Evolutionary conservation across 2,797 vertebrate species (phyloP).

Genomic region (Prionace glauca): DNA sequence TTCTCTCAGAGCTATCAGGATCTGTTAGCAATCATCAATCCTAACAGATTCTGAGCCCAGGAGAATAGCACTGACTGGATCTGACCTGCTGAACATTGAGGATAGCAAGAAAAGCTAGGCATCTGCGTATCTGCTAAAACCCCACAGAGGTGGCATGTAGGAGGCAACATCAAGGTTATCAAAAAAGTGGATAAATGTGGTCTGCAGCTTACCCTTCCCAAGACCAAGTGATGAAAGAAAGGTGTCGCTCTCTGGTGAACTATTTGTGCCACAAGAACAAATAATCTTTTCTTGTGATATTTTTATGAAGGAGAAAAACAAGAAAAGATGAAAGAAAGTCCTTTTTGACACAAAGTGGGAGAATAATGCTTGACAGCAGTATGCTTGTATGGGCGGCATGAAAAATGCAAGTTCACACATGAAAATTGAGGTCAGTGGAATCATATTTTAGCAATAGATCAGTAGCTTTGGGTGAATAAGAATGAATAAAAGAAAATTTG

Average conservation of each 20-base stretch:
- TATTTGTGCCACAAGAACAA: background rate
- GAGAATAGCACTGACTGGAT: background rate
- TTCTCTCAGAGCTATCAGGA: background rate
- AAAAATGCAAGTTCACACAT: no score
- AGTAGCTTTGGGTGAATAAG: no score
- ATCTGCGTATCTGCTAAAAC: background rate
- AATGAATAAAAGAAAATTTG: no score
- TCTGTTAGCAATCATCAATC: background rate
- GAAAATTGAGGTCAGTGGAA: no score
- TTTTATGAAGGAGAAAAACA: background rate
- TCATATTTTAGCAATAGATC: no score
- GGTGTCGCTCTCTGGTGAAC: background rate
- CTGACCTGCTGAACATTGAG: background rate
- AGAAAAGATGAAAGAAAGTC: background rate
- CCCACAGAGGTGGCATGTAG: background rate
- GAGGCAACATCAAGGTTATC: background rate
- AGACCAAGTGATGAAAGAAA: background rate
- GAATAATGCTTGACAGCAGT: background rate
- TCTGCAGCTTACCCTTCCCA: background rate
- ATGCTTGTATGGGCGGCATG: no score
- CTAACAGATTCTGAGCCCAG: background rate
- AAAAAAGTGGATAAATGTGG: background rate
- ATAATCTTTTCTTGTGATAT: background rate
- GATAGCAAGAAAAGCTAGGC: background rate
- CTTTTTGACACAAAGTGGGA: background rate